phyloP scores from a whole-genome alignment of 2,888 invertebrate genomes.

The Chelonus formosanus region DNA sequence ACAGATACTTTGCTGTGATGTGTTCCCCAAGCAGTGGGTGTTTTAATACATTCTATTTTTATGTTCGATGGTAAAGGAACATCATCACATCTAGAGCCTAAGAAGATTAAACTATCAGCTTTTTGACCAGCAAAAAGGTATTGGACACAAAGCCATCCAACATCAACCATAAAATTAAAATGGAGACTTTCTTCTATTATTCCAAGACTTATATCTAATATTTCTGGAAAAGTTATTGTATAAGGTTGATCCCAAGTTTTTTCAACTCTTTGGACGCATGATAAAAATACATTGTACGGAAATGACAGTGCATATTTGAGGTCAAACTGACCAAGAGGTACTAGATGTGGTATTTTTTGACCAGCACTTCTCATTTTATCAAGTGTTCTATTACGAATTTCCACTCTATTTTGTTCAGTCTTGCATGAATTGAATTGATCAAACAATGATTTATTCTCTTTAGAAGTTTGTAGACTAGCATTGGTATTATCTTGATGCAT shows the following conservation, averaged over 20 bases:
- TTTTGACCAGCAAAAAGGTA: slow-evolving; percentile 81
- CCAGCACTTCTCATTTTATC: slow-evolving; percentile 58
- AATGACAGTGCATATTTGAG: slow-evolving; percentile 73
- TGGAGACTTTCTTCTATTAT: slow-evolving; percentile 80
- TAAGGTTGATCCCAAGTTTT: slow-evolving; percentile 73
- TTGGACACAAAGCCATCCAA: slow-evolving; percentile 87
- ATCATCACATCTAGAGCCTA: slow-evolving; percentile 31
- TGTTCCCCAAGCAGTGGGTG: slow-evolving; percentile 51
- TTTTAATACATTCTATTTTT: slow-evolving; percentile 46
- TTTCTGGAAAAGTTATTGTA: slow-evolving; percentile 78
- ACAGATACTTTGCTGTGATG: slow-evolving; percentile 81
- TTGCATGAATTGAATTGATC: slow-evolving; percentile 12
- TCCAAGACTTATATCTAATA: slow-evolving; percentile 81
- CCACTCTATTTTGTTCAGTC: slow-evolving; percentile 30
- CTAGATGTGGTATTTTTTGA: slow-evolving; percentile 68
- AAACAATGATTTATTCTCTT: slow-evolving; percentile 31
- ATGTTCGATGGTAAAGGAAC: slow-evolving; percentile 48
- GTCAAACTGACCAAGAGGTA: slow-evolving; percentile 71
- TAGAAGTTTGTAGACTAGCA: slow-evolving; percentile 29
- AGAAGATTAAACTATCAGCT: slow-evolving; percentile 62
- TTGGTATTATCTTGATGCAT: not conserved
- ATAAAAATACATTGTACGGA: slow-evolving; percentile 81
- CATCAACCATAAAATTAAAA: slow-evolving; percentile 93
- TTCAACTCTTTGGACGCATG: slow-evolving; percentile 73
- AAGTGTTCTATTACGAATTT: slow-evolving; percentile 47